Conservation (phyloP, 2,888 invertebrate species). For the Erebia palarica region DNA sequence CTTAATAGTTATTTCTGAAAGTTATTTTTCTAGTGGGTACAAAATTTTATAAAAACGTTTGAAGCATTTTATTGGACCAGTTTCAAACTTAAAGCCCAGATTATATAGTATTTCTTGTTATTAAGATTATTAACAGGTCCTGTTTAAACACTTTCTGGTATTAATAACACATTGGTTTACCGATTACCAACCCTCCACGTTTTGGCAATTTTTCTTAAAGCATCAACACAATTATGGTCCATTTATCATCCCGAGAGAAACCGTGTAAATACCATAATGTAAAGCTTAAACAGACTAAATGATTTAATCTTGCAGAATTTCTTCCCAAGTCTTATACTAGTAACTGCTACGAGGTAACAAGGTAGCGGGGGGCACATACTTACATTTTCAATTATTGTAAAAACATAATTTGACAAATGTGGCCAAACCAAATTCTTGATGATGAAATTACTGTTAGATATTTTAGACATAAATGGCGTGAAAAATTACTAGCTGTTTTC, state of each 20-base stretch:
- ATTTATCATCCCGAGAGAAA: constrained; percentile 19
- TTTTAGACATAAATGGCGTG: too few relatives aligned
- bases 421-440: too few relatives aligned
- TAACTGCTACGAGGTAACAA: too few relatives aligned
- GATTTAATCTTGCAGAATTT: not conserved
- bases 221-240: constrained; percentile 18
- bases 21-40: not conserved
- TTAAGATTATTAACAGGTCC: not conserved
- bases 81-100: not conserved
- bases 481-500: too few relatives aligned
- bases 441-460: too few relatives aligned
- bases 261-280: constrained; percentile 11
- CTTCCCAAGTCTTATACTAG: too few relatives aligned
- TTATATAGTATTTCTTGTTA: constrained; percentile 2
- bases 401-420: too few relatives aligned
- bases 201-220: constrained; percentile 31
- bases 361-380: too few relatives aligned
- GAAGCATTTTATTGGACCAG: not conserved
- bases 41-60: not conserved
- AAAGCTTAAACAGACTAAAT: constrained; percentile 6
- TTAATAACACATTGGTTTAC: constrained; percentile 34
- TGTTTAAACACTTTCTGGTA: constrained; percentile 16
- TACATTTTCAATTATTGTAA: too few relatives aligned
- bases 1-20: not conserved
- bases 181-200: constrained; percentile 20